Conservation (phyloP, 1,140 invertebrate species). For the Drosophila rhopaloa region DNA sequence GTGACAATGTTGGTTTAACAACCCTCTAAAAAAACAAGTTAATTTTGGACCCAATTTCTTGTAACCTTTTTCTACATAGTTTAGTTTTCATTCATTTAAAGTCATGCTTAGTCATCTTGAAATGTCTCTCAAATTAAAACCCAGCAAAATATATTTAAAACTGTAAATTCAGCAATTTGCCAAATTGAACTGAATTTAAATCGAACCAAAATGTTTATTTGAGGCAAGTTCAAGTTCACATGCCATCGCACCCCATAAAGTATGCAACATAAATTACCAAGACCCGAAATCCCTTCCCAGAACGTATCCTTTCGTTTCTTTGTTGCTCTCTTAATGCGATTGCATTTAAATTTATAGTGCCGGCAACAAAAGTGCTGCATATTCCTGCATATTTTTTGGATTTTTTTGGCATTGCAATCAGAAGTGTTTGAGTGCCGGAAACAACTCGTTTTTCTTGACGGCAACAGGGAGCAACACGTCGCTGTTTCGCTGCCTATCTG, state of each 20-base stretch:
- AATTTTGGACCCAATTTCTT: too few relatives aligned
- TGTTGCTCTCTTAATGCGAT: slow-evolving; percentile 57
- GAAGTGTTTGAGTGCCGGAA: slow-evolving; percentile 76
- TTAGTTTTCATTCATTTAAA: too few relatives aligned
- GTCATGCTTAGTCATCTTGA: too few relatives aligned
- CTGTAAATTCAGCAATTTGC: too few relatives aligned
- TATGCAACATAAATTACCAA: slow-evolving; percentile 36
- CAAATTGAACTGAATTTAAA: background rate
- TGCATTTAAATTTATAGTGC: slow-evolving; percentile 68
- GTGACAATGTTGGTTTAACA: too few relatives aligned
- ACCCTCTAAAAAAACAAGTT: too few relatives aligned
- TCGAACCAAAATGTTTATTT: background rate
- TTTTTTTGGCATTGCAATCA: slow-evolving; percentile 55
- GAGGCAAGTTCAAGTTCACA: slow-evolving; percentile 14
- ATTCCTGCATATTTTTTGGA: slow-evolving; percentile 14
- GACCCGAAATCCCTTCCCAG: slow-evolving; percentile 26
- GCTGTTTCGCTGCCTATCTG: slow-evolving; percentile 49
- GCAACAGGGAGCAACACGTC: slow-evolving; percentile 62
- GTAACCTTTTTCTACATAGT: too few relatives aligned
- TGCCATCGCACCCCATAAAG: slow-evolving; percentile 9
- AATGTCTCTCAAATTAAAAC: too few relatives aligned
- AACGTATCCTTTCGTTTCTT: slow-evolving; percentile 41
- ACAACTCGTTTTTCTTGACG: slow-evolving; percentile 75
- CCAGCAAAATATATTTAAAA: too few relatives aligned
- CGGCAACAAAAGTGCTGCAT: slow-evolving; percentile 45